Evolutionary conservation across 2,797 vertebrate genomes (phyloP), one percentile per base, ranked within the genome.

Genomic region (Coranthus polyacanthus): DNA sequence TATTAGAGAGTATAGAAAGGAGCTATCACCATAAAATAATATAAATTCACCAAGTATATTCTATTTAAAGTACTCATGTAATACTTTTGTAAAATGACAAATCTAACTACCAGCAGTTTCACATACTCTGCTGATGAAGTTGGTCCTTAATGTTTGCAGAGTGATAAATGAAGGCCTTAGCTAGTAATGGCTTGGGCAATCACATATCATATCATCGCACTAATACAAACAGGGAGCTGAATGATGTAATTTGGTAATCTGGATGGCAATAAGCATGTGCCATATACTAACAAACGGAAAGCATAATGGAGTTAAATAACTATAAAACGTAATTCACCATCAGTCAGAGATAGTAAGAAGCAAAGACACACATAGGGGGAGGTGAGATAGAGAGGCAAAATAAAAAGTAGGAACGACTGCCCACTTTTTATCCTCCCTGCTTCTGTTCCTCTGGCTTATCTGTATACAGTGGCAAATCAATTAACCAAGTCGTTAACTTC

Each of bases 401-500:
- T 46, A 29, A 44, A 22, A 64, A 7, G 16, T 41, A 41, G 39
- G 6, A 59, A 20, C 43, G 42, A 24, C 9, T 21, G 34, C 16
- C 37, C 37, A 42, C 8, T 45, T 68, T 61, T 63, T 22, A 56
- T 12, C 68, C 56, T 16, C 8, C 9, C 38, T 62, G 29, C 29
- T 32, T 32, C 46, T 68, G 50, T 60, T 75, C 37, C 74, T 66
- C 71, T 10, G 67, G 73, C 76, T 82, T 78, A 72, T 84, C 84
- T 91, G 89, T 64, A 55, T 81, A 64, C 50, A 65, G 64, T 77
- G 65, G 88, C 86, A 88, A 93, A 91, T 94, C 93, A 94, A 83
- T 94, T 94, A 91, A n/a, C 44, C 82, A 87, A 79, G 88, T 91
- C 92, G 71, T 94, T 93, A 89, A 83, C 86, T 92, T 92, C 75